These are phyloP conservation scores for Dicyrtoma fusca DNA, from an alignment of 2,888 invertebrate species.

Conservation along the genomic window DNA sequence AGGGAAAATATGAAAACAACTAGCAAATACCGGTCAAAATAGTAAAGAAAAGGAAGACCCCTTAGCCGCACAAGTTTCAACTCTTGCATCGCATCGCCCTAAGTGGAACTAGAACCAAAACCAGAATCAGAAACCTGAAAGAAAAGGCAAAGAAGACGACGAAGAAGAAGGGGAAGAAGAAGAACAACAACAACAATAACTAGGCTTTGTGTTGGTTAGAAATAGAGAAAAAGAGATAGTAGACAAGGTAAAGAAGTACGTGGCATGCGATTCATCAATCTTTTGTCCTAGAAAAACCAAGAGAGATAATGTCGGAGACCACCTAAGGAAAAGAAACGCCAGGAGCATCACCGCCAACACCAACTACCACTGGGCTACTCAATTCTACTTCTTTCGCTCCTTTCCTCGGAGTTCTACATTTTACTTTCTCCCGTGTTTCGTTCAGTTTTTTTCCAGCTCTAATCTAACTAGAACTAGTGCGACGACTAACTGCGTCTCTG, in stretches of 20 bases:
- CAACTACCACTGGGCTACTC: constrained; percentile 8
- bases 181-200: constrained; percentile 26
- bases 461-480: too few species aligned
- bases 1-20: not conserved
- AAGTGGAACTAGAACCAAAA: constrained; percentile 17
- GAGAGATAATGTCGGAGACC: constrained; percentile 41
- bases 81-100: not conserved
- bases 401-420: not conserved
- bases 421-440: not conserved
- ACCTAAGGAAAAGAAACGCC: constrained; percentile 27
- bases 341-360: constrained; percentile 1
- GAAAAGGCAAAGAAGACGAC: not conserved
- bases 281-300: constrained; percentile 41
- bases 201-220: constrained; percentile 4
- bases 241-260: constrained; percentile 34
- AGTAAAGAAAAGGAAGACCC: not conserved
- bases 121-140: not conserved
- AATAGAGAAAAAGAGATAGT: constrained; percentile 19
- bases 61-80: too few species aligned
- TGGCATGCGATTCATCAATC: constrained; percentile 49
- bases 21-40: not conserved
- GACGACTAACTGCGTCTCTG: too few species aligned
- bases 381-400: constrained; percentile 23
- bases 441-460: not conserved
- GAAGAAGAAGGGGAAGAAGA: not conserved